Base-by-base conservation (phyloP, 2,888 invertebrate genomes). In the Pyralis farinalis region DNA sequence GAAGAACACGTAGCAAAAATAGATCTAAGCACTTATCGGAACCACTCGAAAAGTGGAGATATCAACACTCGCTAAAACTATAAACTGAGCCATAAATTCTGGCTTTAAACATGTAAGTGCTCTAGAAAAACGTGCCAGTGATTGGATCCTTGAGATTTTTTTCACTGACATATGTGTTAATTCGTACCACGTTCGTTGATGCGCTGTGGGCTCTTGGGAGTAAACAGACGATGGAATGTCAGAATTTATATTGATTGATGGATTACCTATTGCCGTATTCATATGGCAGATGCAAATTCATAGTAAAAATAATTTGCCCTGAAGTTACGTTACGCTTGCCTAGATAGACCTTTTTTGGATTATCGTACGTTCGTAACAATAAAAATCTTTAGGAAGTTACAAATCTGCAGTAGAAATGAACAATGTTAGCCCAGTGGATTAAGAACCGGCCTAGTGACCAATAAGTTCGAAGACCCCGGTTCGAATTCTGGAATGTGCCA, bases 31-130 rank as follows among this genome's bases (percentile, higher is more conserved):
- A 39, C 33, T 34, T 37, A 31, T 37, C 27, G 33, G 20, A 46
- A 55, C 52, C 72, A 74, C 78, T 80, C 71, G 53, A 73, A 60
- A 71, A 47, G 65, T 72, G 75, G 58, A 53, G 58, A 71, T 57
- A 58, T 61, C 58, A 52, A 63, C 66, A 64, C 66, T 51, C 55
- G 47, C 50, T 40, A 49, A 56, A 58, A 51, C 44, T 44, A 46
- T 47, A 50, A 58, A 54, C 27, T 37, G 25, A 34, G 34, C 21
- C 41, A 41, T 48, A 45, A 48, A 45, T 48, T 40, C 36, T 20
- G 34, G 27, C 30, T 37, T 28, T 38, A 34, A 39, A 34, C 16
- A 30, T 37, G 25, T 37, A 42, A 50, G 44, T 43, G 46, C 39
- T 43, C 38, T 46, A 47, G 44, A 47, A 47, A 40, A 44, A 42